Percentiles rank a stretch among this genome's conserved stretches.
Evolutionary conservation across 2,888 invertebrate genomes (phyloP).

Genomic region (Sabatieria punctata): DNA sequence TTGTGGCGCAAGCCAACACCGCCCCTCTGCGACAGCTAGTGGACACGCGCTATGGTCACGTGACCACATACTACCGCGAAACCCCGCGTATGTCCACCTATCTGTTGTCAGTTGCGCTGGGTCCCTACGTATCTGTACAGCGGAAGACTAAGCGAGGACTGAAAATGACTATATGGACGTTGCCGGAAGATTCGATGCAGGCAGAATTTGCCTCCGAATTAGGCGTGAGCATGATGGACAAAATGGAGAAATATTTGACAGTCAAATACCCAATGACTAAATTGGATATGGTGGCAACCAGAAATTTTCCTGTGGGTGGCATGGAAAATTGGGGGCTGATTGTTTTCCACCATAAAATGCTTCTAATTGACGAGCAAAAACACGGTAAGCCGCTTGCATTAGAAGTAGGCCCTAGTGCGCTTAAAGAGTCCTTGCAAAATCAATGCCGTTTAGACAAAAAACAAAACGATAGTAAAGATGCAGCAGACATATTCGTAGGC

Average conservation of each 20-base stretch:
- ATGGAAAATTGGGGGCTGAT: constrained; percentile 39
- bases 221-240: constrained; percentile 22
- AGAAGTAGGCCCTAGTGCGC: too few relatives aligned
- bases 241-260: constrained; percentile 21
- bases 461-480: too few relatives aligned
- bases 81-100: constrained; percentile 37
- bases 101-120: constrained; percentile 29
- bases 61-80: constrained; percentile 20
- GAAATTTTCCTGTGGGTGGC: constrained; percentile 34
- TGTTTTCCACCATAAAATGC: constrained; percentile 28
- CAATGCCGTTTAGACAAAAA: too few relatives aligned
- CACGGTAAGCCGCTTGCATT: too few relatives aligned
- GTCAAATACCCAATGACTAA: constrained; percentile 25
- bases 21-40: neutral
- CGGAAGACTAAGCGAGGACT: constrained; percentile 19
- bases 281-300: constrained; percentile 35
- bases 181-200: constrained; percentile 16
- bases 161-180: constrained; percentile 22
- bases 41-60: neutral
- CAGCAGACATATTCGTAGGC: too few relatives aligned
- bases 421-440: too few relatives aligned
- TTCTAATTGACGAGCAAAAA: constrained; percentile 12
- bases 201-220: constrained; percentile 22
- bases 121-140: constrained; percentile 20
- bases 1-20: neutral